Percentiles rank a stretch among this genome's conserved stretches.
Evolutionary conservation across 2,888 invertebrate genomes (phyloP).

Genomic region (Liodrosophila aerea): DNA sequence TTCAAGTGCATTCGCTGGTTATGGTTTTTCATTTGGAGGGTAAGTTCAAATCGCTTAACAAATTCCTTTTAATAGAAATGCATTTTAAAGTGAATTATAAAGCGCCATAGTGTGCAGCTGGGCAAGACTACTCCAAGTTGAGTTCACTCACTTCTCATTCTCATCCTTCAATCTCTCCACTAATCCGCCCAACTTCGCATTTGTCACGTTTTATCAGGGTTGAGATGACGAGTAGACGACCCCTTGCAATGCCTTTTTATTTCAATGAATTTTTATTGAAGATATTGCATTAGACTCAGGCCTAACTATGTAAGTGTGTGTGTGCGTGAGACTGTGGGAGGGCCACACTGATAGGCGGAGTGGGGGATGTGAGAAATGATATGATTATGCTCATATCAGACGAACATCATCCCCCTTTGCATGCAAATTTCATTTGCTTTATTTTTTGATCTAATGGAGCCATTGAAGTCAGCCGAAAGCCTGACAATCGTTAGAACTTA

Average conservation of each 20-base stretch:
- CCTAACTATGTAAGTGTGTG: conserved; percentile 12
- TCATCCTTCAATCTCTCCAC: conserved; percentile 12
- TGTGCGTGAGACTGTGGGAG: background rate
- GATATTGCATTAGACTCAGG: conserved; percentile 38
- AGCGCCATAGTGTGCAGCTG: conserved; percentile 41
- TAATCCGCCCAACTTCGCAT: conserved; percentile 54
- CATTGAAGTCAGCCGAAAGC: conserved; percentile 12
- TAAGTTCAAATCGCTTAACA: conserved; percentile 52
- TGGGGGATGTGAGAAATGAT: conserved; percentile 5
- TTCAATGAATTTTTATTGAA: conserved; percentile 36
- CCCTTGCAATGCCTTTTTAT: conserved; percentile 15
- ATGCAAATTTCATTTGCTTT: conserved; percentile 35
- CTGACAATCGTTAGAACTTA: conserved; percentile 23
- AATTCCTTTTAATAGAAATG: conserved; percentile 48
- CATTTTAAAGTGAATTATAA: conserved; percentile 52
- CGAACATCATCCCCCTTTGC: conserved; percentile 19
- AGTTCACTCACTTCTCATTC: conserved; percentile 3
- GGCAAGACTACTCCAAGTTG: conserved; percentile 5
- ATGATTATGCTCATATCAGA: conserved; percentile 19
- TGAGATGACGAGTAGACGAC: conserved; percentile 19
- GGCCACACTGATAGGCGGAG: background rate
- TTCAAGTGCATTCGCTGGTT: conserved; percentile 54
- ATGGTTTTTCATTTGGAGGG: conserved; percentile 5
- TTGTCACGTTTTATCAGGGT: conserved; percentile 59
- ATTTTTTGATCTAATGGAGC: conserved; percentile 31